Evolutionary conservation across 2,888 invertebrate genomes (phyloP), one percentile per base, ranked within the genome.

Genomic region (Trichogramma dendrolimi): DNA sequence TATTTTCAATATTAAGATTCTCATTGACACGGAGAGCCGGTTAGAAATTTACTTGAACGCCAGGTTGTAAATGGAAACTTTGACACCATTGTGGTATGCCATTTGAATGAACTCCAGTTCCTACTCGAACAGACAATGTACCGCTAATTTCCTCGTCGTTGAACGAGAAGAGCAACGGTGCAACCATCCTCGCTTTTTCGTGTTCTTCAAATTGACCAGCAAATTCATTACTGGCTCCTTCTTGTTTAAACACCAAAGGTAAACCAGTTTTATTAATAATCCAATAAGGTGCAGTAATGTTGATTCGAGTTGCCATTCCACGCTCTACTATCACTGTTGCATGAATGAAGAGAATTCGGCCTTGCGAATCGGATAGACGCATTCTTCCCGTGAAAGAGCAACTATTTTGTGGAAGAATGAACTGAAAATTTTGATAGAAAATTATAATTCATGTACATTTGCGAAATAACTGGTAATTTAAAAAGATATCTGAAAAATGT

Each of bases 171-270:
- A 97, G 85, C 60, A 98, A 83, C 6, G 98, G 98, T 56, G 91
- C 87, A 58, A 95, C 89, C 85, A 94, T 92, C 69, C 96, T 85
- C 8, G 96, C 97, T 71, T 89, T 85, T 82, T 99, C 98, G 78
- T 98, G 94, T 79, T 98, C 98, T 62, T 89, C 89, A 78, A 91
- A 92, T 81, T 97, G 97, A 3, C 96, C 97, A 6, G 92, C 91
- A 66, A 91, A 89, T 72, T 88, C 90, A 40, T 81, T 76, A 8
- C 85, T 84, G 10, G 87, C 86, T 0, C 92, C 92, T 78, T 94
- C 95, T 80, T 97, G 96, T 70, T 90, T 87, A 79, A 96, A 95
- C 59, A 99, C 90, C 64, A 99, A 81, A n/a, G 98, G 97, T 65
- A 99, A 82, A 0, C 97, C 97, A 5, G 96, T 92, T 79, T 92